Base-by-base conservation (phyloP, 2,888 invertebrate species). In the Tethea ocularis region DNA sequence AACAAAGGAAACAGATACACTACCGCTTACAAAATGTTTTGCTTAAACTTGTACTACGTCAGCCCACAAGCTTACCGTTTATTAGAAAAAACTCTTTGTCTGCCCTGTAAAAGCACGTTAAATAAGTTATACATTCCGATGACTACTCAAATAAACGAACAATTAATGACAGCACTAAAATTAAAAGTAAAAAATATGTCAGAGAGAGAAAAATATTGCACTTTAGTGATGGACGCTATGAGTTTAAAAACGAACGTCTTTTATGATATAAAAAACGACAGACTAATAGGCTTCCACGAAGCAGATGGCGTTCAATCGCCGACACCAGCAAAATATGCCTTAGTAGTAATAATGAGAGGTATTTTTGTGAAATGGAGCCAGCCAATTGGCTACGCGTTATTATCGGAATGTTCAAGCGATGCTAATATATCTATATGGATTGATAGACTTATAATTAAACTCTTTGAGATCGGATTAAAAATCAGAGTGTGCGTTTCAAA, bases 261-360 rank as follows among this genome's bases (percentile, higher is more conserved):
- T 52, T 76, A 71, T 57, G 58, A 68, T 38, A 59, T 69, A 4
- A 67, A 52, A n/a, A 52, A 71, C 51, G 73, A 77, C 51, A 63
- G 61, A 59, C 67, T 78, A 24, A 54, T 63, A 22, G 77, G 78
- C 8, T 74, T 77, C 29, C 71, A 71, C 33, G 75, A 78, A 24
- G 58, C 75, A 10, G 59, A 74, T 22, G 71, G 71, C n/a, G 20
- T 67, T 0, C 71, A 68, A 56, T 52, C 63, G 3, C 24, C 24
- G 5, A 2, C 5, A 26, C 65, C 66, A 5, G 75, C 77, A 11
- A 67, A 65, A 57, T 36, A 64, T 56, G 74, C 68, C 23, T 60
- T 75, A n/a, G 68, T 77, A 5, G 51, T 69, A 24, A 68, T 75
- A 57, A 53, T 72, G 36, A 64, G 64, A 13, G 77, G 75, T 5